Base-by-base conservation (phyloP, 2,888 invertebrate species). In the Drosophila mayaguana region DNA sequence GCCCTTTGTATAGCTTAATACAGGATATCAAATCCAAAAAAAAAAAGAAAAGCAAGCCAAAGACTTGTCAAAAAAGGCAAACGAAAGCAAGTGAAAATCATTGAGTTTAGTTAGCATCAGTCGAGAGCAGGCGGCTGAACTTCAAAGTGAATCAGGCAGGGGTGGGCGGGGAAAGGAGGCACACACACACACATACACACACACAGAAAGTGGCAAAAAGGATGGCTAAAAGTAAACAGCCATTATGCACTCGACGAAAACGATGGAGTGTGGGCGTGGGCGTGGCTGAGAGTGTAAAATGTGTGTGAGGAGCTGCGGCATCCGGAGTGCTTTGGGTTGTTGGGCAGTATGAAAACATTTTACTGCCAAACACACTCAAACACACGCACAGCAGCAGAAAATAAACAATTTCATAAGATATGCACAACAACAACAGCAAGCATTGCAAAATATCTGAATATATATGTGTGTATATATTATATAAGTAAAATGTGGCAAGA, bases 391-490 rank as follows among this genome's bases (percentile, higher is more conserved):
- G 72, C 71, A 74, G 67, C 64, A 85, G 36, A 22, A 53, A 83
- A 88, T 88, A 87, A 87, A 87, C 87, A 89, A 89, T 86, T 89
- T 88, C 77, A 78, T 88, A 88, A 87, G 90, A 87, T 88, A 89
- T 83, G 77, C 82, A 66, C 64, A 62, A 54, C 40, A 63, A 66
- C 64, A 75, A 60, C 36, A 61, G 63, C 34, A 61, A 72, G 54
- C 69, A 54, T 72, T 77, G 81, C 48, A 75, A 86, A 88, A 88
- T 83, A 89, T 89, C 89, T 79, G 89, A 81, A 88, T 84, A 83
- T 75, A 32, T 57, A 18, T 55, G 43, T 43, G 1, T 48, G 3
- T 34, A 14, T 46, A 46, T 16, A 46, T 38, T 11, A 53, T 74
- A 59, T 51, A 76, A 61, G 50, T 54, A 74, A 78, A 76, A 69